Percentiles rank a stretch among this genome's conserved stretches.
phyloP scores from a whole-genome alignment of 2,113 vertebrate genomes.

The Ancistrus triradiatus region DNA sequence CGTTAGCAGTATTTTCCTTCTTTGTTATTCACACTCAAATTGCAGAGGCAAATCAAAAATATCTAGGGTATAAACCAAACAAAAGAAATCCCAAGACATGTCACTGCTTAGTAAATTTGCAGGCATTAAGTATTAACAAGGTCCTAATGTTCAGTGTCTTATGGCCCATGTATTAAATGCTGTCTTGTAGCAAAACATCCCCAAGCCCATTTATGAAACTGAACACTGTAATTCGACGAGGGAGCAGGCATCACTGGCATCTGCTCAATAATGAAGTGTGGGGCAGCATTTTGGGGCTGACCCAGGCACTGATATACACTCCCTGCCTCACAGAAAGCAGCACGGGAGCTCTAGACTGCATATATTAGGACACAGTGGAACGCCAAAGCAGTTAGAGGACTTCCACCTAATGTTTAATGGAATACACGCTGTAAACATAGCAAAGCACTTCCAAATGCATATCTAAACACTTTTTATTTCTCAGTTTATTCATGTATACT shows the following conservation, averaged over 20 bases:
- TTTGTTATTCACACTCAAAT: neutral
- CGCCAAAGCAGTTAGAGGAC: conserved; percentile 5
- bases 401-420: neutral
- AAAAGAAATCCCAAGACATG: conserved; percentile 6
- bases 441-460: no score
- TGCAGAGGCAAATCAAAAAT: neutral
- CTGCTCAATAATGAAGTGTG: neutral
- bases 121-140: conserved; percentile 31
- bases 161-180: conserved; percentile 8
- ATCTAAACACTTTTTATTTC: no score
- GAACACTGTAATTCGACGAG: neutral
- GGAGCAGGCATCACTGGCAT: neutral
- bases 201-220: neutral
- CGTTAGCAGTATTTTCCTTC: neutral
- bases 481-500: no score
- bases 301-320: neutral
- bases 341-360: neutral
- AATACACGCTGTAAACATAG: no score
- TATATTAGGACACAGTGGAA: neutral
- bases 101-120: conserved; percentile 7
- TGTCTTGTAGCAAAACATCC: neutral
- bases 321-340: neutral
- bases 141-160: neutral
- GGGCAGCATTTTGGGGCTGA: neutral
- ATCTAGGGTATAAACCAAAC: conserved; percentile 8